These are phyloP conservation scores for Camponotus pennsylvanicus DNA, from an alignment of 1,140 invertebrate species.

Conservation along the genomic window DNA sequence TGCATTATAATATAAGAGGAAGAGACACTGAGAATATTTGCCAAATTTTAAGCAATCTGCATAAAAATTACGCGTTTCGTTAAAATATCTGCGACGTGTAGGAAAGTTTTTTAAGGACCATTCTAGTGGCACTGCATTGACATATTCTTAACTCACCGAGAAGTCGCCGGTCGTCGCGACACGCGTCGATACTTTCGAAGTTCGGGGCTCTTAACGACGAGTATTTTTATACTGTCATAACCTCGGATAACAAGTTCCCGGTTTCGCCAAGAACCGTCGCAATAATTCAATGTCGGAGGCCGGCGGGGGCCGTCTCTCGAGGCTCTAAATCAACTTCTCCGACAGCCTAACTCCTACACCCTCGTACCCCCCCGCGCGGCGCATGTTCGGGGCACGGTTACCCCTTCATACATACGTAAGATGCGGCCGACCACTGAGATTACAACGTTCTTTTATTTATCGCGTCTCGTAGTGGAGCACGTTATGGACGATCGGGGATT, in stretches of 20 bases:
- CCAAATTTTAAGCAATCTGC: not conserved
- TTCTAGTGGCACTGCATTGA: constrained; percentile 2
- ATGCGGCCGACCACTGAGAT: constrained; percentile 75
- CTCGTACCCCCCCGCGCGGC: not conserved
- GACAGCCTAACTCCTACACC: constrained; percentile 70
- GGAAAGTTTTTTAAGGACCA: not conserved
- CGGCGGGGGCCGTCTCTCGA: constrained; percentile 72
- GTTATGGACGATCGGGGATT: constrained; percentile 74
- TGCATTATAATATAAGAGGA: not conserved
- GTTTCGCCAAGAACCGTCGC: constrained; percentile 69
- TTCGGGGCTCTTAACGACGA: constrained; percentile 73
- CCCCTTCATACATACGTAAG: constrained; percentile 77
- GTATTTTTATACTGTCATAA: constrained; percentile 81
- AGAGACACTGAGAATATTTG: not conserved
- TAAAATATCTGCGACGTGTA: not conserved
- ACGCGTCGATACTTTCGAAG: constrained; percentile 63
- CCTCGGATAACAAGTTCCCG: constrained; percentile 80
- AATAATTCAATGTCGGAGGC: constrained; percentile 82
- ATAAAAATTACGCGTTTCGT: not conserved
- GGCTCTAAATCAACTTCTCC: constrained; percentile 80
- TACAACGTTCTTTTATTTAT: constrained; percentile 81
- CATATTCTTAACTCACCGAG: constrained; percentile 44
- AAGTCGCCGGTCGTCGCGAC: constrained; percentile 3
- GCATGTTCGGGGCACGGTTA: constrained; percentile 5
- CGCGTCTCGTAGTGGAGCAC: constrained; percentile 53